Conservation (phyloP, 1,140 invertebrate genomes). For the Drosophila ambigua region DNA sequence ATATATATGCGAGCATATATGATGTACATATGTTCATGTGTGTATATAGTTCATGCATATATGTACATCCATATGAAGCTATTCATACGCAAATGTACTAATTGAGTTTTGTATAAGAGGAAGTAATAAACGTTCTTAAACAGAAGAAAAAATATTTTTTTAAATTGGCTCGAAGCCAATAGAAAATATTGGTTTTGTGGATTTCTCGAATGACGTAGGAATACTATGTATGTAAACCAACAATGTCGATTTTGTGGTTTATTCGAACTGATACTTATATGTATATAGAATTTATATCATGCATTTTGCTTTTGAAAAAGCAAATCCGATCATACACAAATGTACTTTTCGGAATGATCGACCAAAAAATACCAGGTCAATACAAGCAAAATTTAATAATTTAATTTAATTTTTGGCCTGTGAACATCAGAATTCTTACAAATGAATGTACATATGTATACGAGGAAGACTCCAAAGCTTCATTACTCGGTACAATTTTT, state of each 20-base stretch:
- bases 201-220: slow-evolving; percentile 59
- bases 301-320: too few species aligned
- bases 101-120: slow-evolving; percentile 61
- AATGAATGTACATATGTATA: too few species aligned
- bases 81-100: slow-evolving; percentile 54
- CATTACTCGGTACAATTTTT: too few species aligned
- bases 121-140: slow-evolving; percentile 62
- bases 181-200: slow-evolving; percentile 61
- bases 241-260: slow-evolving; percentile 24
- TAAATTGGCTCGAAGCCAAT: slow-evolving; percentile 50
- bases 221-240: slow-evolving; percentile 36
- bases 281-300: too few species aligned
- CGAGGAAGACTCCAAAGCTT: too few species aligned
- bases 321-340: too few species aligned
- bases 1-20: slow-evolving; percentile 26
- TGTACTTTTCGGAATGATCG: too few species aligned
- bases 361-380: too few species aligned
- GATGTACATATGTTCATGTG: neutral
- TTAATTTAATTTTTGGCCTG: too few species aligned
- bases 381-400: too few species aligned
- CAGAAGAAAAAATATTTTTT: slow-evolving; percentile 56
- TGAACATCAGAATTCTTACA: too few species aligned
- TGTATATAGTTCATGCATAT: slow-evolving; percentile 1
- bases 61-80: slow-evolving; percentile 16
- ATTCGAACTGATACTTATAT: too few species aligned